Evolutionary conservation across 2,888 invertebrate genomes (phyloP), one percentile per base, ranked within the genome.

Genomic region (Leptopilina myrica): DNA sequence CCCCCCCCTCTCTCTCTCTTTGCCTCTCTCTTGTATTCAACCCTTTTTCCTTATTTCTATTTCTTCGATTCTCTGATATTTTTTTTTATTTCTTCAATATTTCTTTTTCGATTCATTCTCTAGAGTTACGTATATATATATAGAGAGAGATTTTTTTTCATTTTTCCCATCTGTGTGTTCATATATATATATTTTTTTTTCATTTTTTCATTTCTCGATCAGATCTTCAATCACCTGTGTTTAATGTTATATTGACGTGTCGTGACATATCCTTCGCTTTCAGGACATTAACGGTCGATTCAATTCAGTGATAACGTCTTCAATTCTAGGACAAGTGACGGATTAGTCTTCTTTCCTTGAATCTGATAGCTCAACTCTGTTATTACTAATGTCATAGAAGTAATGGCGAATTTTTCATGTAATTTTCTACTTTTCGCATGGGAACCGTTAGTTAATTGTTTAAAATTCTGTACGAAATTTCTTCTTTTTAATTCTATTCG

Each of bases 161-260:
- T 49, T 26, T 76, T 14, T 26, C 4, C 5, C n/a, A 66, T 43
- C 43, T 66, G 12, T 62, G 11, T 53, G 14, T 46, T 56, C 5
- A 12, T 56, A 11, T 59, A n/a, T 59, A 59, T n/a, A n/a, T 59
- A 59, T 59, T 12, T 26, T 64, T 77, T 26, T 14, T 33, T 80
- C 43, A 79, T 79, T 69, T 76, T 49, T 69, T 67, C 67, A 40
- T 66, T 43, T 66, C n/a, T 66, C 66, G 78, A 33, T 43, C 11
- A 59, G 20, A 66, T 78, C 62, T 76, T 62, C 77, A 75, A 49
- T 64, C 75, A 46, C 33, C 33, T 46, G 66, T 76, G 76, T 80
- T 84, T 83, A 82, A 85, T 79, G 78, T 84, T 85, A 81, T 82
- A 86, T 86, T 79, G 81, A 83, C 82, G 80, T 79, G 78, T 77